A percentile compares a stretch with the other conserved stretches of the same genome.
Conservation (phyloP, 2,888 invertebrate genomes). For the Ornithoptera alexandrae region DNA sequence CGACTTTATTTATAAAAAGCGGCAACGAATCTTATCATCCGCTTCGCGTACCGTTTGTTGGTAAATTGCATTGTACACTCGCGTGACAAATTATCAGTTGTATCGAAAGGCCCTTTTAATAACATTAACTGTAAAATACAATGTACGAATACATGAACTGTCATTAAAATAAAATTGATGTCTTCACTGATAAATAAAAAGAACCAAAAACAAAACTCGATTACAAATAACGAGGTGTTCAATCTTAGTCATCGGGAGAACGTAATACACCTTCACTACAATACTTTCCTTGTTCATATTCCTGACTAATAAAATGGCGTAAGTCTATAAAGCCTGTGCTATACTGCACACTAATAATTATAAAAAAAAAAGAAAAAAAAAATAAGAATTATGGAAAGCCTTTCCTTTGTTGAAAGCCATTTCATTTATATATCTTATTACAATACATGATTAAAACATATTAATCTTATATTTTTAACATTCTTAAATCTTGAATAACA, state of each 20-base stretch:
- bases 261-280: background rate
- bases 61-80: slow-evolving; percentile 16
- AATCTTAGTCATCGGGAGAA: background rate
- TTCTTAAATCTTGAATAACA: too few species aligned
- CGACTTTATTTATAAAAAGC: slow-evolving; percentile 17
- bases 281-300: background rate
- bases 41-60: slow-evolving; percentile 12
- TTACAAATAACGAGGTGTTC: slow-evolving; percentile 2
- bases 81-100: slow-evolving; percentile 16
- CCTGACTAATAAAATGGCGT: too few species aligned
- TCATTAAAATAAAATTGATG: slow-evolving; percentile 12
- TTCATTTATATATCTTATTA: too few species aligned
- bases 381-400: too few species aligned
- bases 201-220: background rate
- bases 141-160: background rate
- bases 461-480: too few species aligned
- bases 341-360: too few species aligned
- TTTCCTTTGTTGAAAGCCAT: too few species aligned
- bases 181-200: slow-evolving; percentile 10
- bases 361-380: too few species aligned
- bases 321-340: too few species aligned
- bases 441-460: too few species aligned
- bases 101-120: slow-evolving; percentile 4
- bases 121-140: slow-evolving; percentile 15
- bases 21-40: slow-evolving; percentile 7